Base-by-base conservation (phyloP, 2,797 vertebrate species). In the Clarias pachynema region DNA sequence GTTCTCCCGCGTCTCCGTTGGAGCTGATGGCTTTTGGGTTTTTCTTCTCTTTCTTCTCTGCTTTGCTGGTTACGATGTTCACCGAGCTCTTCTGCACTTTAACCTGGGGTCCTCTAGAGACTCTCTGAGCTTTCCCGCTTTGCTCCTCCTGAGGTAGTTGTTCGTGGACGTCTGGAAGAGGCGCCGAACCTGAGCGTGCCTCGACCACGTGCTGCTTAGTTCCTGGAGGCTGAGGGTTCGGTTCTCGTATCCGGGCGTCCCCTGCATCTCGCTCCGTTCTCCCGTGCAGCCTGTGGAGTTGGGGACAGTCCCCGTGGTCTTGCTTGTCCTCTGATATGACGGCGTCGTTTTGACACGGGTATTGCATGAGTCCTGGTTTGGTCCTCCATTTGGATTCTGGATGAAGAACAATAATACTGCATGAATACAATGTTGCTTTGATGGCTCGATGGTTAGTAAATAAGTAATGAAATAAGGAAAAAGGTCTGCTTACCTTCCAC, bases 111-210 rank as follows among this genome's bases (percentile, higher is more conserved):
- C 86, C 92, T 89, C 94, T 96, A 9, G 92, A 87, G 15, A 89
- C 59, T 81, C 92, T 92, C 0, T 74, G 60, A 68, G 89, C 89
- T 92, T 95, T 96, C 87, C 82, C 73, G 60, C 92, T 92, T 22
- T 90, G 93, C 85, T 96, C 95, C 63, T 96, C 95, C 75, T 95
- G 95, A 95, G 94, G 94, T 94, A 94, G 92, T 79, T 89, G 92
- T 89, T 95, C 95, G 4, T 89, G 57, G 69, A 84, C 60, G 15
- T 95, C 95, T 0, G 87, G 69, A 34, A 86, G 91, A 44, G 81
- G 89, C 0, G 89, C 60, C 57, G 88, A 88, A 16, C 90, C 75
- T 22, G 86, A 86, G 40, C 85, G 89, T 34, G 73, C 53, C 40
- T 95, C 95, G 5, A 75, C 74, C 37, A 73, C 86, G 14, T 70